Conservation (phyloP, 1,140 invertebrate genomes). For the Drosophila obscura region DNA sequence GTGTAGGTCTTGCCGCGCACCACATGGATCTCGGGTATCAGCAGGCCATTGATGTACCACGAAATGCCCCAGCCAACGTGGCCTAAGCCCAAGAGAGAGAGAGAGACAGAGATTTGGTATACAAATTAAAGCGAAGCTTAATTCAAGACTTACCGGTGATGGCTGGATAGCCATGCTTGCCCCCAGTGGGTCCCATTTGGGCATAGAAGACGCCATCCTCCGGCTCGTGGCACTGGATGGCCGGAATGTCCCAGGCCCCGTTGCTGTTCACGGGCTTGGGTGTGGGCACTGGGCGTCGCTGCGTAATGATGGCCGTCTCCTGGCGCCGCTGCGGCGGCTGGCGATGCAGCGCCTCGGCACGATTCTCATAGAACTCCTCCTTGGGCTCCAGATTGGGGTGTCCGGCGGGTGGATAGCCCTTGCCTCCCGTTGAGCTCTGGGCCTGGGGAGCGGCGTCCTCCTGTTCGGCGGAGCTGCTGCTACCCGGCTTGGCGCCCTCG, state of each 20-base stretch:
- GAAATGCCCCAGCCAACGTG: conserved; percentile 96
- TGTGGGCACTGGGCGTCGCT: conserved; percentile 85
- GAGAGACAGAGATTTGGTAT: too few relatives aligned
- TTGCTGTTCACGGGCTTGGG: conserved; percentile 87
- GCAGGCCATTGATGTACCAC: conserved; percentile 95
- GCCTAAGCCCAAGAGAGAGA: conserved; percentile 85
- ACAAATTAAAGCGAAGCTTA: too few relatives aligned
- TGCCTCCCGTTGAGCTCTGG: conserved; percentile 60
- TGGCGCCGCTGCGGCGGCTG: conserved; percentile 53
- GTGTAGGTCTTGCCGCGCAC: conserved; percentile 95
- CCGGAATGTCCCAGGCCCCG: conserved; percentile 92
- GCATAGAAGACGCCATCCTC: conserved; percentile 95
- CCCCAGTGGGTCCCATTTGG: conserved; percentile 95
- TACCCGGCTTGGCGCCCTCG: conserved; percentile 86
- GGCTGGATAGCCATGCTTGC: conserved; percentile 92
- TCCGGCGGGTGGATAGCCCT: conserved; percentile 84
- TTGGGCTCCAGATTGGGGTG: conserved; percentile 69
- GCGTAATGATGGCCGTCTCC: conserved; percentile 45
- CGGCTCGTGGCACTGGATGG: conserved; percentile 94
- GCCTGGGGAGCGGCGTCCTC: conserved; percentile 56
- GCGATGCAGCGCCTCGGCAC: conserved; percentile 64
- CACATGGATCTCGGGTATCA: conserved; percentile 96
- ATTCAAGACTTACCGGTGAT: conserved; percentile 89
- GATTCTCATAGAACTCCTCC: conserved; percentile 74
- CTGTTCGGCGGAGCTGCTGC: conserved; percentile 70